Percentiles rank a stretch among this genome's conserved stretches.
These are phyloP conservation scores for Gnathonemus echidnorhynchus DNA, from an alignment of 2,113 vertebrate species.

Conservation along the genomic window DNA sequence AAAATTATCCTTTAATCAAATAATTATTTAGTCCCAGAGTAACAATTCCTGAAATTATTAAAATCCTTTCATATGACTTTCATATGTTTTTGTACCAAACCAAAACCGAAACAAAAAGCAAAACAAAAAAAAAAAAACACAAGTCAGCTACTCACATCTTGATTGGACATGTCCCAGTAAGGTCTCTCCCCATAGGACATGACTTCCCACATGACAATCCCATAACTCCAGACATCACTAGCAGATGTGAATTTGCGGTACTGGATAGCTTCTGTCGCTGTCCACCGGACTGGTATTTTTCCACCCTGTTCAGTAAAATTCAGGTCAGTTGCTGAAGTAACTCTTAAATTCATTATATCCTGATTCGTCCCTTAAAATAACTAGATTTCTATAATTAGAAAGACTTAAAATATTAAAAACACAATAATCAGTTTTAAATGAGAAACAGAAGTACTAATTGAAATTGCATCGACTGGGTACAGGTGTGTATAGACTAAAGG, in stretches of 20 bases:
- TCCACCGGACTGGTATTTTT: constrained; percentile 98
- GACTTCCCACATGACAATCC: constrained; percentile 98
- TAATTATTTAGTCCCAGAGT: constrained; percentile 14
- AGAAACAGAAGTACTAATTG: not conserved
- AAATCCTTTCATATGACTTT: not conserved
- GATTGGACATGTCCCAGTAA: constrained; percentile 99
- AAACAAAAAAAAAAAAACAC: not conserved
- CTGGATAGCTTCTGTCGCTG: constrained; percentile 93
- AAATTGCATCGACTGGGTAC: constrained; percentile 9
- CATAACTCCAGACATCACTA: constrained; percentile 96
- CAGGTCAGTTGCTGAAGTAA: constrained; percentile 45
- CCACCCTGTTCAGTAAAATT: constrained; percentile 72
- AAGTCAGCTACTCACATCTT: constrained; percentile 79
- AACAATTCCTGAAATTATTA: not conserved
- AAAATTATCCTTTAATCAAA: constrained; percentile 25
- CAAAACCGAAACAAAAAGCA: not conserved
- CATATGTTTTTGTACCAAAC: not conserved
- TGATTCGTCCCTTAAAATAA: constrained; percentile 45
- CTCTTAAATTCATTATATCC: constrained; percentile 45
- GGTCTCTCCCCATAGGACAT: constrained; percentile 97
- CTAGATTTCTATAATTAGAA: constrained; percentile 23
- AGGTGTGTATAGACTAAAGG: not conserved
- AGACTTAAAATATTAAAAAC: constrained; percentile 25
- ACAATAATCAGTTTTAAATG: constrained; percentile 12
- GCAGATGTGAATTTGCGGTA: constrained; percentile 97